phyloP scores from a whole-genome alignment of 1,140 invertebrate genomes.

The Camponotus floridanus region DNA sequence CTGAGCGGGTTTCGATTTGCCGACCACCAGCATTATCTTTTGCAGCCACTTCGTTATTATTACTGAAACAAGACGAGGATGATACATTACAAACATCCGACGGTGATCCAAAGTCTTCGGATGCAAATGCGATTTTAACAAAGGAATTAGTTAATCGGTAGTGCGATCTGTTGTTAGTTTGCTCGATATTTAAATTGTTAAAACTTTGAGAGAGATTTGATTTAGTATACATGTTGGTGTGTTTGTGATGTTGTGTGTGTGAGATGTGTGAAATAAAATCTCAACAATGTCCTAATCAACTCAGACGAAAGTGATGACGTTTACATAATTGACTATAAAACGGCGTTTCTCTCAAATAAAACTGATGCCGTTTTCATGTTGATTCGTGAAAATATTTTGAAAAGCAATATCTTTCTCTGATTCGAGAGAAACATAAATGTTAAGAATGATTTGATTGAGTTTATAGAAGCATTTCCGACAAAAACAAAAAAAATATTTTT shows the following conservation, averaged over 20 bases:
- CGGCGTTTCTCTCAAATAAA: background rate
- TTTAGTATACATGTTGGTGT: background rate
- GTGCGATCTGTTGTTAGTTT: conserved; percentile 29
- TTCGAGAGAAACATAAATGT: background rate
- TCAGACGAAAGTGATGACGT: background rate
- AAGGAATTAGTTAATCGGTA: background rate
- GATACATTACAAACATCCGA: background rate
- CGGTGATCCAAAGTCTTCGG: background rate
- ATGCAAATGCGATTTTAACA: conserved; percentile 44
- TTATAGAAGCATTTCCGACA: background rate
- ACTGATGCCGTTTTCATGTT: background rate
- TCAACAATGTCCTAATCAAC: conserved; percentile 56
- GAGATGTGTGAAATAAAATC: conserved; percentile 65
- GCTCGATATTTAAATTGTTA: conserved; percentile 30
- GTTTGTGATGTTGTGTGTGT: conserved; percentile 64
- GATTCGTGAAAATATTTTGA: too few relatives aligned
- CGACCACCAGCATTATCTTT: conserved; percentile 89
- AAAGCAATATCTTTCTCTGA: background rate
- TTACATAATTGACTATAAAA: conserved; percentile 9
- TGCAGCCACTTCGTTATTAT: conserved; percentile 88
- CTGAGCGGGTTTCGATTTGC: conserved; percentile 89
- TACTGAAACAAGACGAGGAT: conserved; percentile 85
- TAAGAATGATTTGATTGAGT: background rate
- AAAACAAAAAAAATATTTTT: background rate
- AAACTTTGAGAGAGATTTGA: conserved; percentile 15